phyloP scores from a whole-genome alignment of 2,113 vertebrate genomes.

The Synchiropus splendidus region DNA sequence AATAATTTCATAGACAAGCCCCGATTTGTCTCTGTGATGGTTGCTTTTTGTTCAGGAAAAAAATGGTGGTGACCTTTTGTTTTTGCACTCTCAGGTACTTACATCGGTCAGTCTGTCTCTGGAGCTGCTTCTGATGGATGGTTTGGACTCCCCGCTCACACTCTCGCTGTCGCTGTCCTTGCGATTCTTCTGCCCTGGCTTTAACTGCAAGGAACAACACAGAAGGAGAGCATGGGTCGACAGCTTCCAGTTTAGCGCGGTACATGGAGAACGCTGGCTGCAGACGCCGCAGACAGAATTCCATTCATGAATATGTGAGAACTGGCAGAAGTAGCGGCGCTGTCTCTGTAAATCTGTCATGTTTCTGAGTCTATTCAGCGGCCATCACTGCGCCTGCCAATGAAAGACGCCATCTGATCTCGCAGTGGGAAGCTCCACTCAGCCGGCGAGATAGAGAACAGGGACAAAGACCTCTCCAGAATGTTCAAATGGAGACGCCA shows the following conservation, averaged over 20 bases:
- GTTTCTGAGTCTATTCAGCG: constrained; percentile 41
- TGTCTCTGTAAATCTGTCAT: constrained; percentile 48
- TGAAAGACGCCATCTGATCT: constrained; percentile 57
- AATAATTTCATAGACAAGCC: too few species aligned
- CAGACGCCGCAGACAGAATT: constrained; percentile 21
- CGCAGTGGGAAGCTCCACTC: constrained; percentile 47
- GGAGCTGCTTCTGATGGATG: constrained; percentile 81
- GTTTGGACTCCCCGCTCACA: constrained; percentile 78
- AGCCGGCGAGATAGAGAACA: constrained; percentile 35
- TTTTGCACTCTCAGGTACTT: constrained; percentile 57
- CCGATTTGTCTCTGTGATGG: too few species aligned
- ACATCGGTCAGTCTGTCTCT: constrained; percentile 87
- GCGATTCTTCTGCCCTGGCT: constrained; percentile 83
- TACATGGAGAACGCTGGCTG: constrained; percentile 9
- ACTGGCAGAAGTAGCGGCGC: constrained; percentile 37
- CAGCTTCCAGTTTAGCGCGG: constrained; percentile 18
- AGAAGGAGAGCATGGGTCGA: constrained; percentile 30
- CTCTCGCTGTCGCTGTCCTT: constrained; percentile 88
- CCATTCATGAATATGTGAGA: constrained; percentile 47
- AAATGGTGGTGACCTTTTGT: too few species aligned
- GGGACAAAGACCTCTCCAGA: constrained; percentile 49
- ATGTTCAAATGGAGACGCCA: constrained; percentile 54
- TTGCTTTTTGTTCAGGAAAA: too few species aligned
- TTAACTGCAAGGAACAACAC: constrained; percentile 70
- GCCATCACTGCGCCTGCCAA: constrained; percentile 46